These are phyloP conservation scores for Oreotrochilus melanogaster DNA, from an alignment of 2,113 vertebrate genomes.

Conservation along the genomic window DNA sequence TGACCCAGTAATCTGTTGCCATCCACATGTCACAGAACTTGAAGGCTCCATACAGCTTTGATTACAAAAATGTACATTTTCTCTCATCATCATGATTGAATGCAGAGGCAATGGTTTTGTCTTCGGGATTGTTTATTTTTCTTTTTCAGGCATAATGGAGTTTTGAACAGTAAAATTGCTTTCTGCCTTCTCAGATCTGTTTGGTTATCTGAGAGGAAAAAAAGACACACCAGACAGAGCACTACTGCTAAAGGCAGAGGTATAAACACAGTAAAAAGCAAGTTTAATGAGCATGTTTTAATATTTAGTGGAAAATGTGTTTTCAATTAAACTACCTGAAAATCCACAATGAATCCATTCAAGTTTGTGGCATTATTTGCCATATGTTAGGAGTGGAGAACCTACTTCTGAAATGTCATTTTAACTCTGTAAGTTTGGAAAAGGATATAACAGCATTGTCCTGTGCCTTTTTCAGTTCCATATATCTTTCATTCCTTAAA, in stretches of 20 bases:
- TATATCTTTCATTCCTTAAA: background rate
- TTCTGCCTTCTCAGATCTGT: slow-evolving; percentile 19
- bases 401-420: background rate
- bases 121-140: slow-evolving; percentile 57
- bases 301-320: slow-evolving; percentile 41
- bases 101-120: slow-evolving; percentile 3
- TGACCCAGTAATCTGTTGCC: slow-evolving; percentile 23
- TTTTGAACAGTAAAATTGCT: slow-evolving; percentile 48
- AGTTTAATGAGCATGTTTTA: slow-evolving; percentile 35
- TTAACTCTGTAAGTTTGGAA: background rate
- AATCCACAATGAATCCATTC: slow-evolving; percentile 4
- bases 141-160: slow-evolving; percentile 40
- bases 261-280: background rate
- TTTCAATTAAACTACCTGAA: slow-evolving; percentile 51
- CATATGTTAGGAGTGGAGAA: background rate
- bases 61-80: slow-evolving; percentile 56
- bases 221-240: background rate
- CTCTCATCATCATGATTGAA: slow-evolving; percentile 39
- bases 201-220: background rate
- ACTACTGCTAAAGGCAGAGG: background rate
- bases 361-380: slow-evolving; percentile 1
- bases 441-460: background rate
- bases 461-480: background rate
- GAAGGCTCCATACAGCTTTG: slow-evolving; percentile 27
- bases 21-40: background rate